Percentiles rank a stretch among this genome's conserved stretches.
phyloP scores from a whole-genome alignment of 2,797 vertebrate species.

The Novumbra hubbsi region DNA sequence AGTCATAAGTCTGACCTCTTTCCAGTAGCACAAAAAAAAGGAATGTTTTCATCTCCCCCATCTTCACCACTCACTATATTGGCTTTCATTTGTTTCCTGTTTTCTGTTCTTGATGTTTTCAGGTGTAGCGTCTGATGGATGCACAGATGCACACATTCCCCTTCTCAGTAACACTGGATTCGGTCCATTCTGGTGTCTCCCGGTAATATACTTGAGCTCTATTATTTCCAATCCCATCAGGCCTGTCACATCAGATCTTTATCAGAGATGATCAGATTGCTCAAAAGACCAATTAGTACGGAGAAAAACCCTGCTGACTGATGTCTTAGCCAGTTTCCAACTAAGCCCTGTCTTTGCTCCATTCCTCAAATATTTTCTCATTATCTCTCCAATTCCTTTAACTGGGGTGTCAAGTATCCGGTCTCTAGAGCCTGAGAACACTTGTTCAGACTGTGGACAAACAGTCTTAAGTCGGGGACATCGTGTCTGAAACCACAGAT shows the following conservation, averaged over 20 bases:
- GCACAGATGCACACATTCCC: neutral
- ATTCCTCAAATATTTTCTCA: neutral
- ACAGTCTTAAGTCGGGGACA: neutral
- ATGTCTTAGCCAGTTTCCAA: neutral
- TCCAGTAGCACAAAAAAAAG: neutral
- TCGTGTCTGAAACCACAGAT: neutral
- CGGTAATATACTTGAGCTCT: too few species aligned
- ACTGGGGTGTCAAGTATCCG: neutral
- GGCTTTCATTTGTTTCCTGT: neutral
- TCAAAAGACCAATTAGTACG: neutral
- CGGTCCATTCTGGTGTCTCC: too few species aligned
- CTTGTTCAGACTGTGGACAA: neutral
- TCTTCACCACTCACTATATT: neutral
- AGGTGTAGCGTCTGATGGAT: neutral
- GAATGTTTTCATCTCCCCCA: neutral
- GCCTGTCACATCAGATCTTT: neutral
- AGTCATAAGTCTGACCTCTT: conserved; percentile 3
- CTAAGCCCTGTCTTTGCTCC: neutral
- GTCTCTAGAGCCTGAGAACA: neutral
- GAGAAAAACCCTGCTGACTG: neutral
- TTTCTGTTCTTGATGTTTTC: neutral
- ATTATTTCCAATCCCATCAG: neutral
- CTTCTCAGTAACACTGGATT: neutral
- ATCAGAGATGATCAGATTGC: neutral
- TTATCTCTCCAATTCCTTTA: neutral